phyloP scores from a whole-genome alignment of 1,140 invertebrate genomes.

The Ceratina japonica region DNA sequence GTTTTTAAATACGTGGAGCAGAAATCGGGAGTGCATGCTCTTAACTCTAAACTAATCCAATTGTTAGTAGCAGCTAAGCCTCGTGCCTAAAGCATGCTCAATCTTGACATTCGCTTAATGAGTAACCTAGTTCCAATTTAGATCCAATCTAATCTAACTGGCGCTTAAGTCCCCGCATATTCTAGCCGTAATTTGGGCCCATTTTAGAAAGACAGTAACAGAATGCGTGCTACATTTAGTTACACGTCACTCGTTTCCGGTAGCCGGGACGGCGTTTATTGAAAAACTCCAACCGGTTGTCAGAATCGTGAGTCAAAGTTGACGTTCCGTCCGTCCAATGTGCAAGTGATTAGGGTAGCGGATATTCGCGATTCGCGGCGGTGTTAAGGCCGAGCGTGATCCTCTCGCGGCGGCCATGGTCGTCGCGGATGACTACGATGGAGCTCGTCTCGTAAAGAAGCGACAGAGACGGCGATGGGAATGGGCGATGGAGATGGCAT shows the following conservation, averaged over 20 bases:
- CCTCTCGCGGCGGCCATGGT: neutral
- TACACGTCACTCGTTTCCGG: too few relatives aligned
- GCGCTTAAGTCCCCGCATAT: slow-evolving; percentile 11
- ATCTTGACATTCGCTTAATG: slow-evolving; percentile 18
- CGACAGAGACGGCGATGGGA: neutral
- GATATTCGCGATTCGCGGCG: too few relatives aligned
- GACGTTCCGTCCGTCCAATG: too few relatives aligned
- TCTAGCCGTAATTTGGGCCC: neutral
- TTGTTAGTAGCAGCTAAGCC: too few relatives aligned
- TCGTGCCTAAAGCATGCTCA: neutral
- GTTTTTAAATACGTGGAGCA: too few relatives aligned
- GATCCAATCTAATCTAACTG: slow-evolving; percentile 12
- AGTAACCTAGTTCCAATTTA: slow-evolving; percentile 9
- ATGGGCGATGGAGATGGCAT: slow-evolving; percentile 18
- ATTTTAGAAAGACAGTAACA: neutral
- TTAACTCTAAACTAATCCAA: neutral
- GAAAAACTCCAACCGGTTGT: too few relatives aligned
- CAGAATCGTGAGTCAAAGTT: too few relatives aligned
- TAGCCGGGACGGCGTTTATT: too few relatives aligned
- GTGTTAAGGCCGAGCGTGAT: slow-evolving; percentile 14
- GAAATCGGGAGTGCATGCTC: too few relatives aligned
- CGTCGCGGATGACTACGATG: neutral
- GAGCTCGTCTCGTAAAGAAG: slow-evolving; percentile 7
- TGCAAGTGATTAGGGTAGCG: too few relatives aligned
- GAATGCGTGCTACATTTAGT: neutral